Evolutionary conservation across 2,888 invertebrate genomes (phyloP), one percentile per base, ranked within the genome.

Genomic region (Scaptomyza parva): DNA sequence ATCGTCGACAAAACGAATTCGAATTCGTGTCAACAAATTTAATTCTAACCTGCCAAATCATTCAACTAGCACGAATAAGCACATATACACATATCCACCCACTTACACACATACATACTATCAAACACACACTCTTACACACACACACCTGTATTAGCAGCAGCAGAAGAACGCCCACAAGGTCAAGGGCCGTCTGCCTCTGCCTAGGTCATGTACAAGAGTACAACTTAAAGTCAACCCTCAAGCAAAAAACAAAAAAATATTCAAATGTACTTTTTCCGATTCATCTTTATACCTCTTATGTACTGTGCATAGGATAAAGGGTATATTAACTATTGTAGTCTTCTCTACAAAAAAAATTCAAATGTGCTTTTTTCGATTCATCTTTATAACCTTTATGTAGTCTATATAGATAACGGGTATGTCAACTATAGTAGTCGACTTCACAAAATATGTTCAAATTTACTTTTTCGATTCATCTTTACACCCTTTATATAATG

Each of bases 171-270:
- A n/a, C 67, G 54, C 73, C 52, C 51, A 58, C 88, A 81, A 81
- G 81, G 81, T 81, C 81, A 81, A 81, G 88, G 88, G 88, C 81
- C 88, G 57, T 68, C 62, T 78, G 62, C 59, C 64, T 53, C 70
- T 61, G 76, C 75, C 86, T 87, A 86, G 78, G 67, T 79, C 80
- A 76, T 69, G 86, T 74, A 44, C 61, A n/a, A n/a, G 64, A 70
- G 60, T 35, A 76, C 52, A 72, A 76, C 72, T 59, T 59, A 44
- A 70, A 43, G 48, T 58, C 76, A 76, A 45, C 71, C 63, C 76
- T 64, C 63, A 50, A n/a, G n/a, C n/a, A n/a, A n/a, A n/a, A n/a
- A n/a, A n/a, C n/a, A n/a, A n/a, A n/a, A 43, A 28, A 57, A 63
- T 63, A 76, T 76, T 70, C 59, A 76, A 70, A 28, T 1, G 9